phyloP scores from a whole-genome alignment of 2,888 invertebrate genomes.

The Sthenelais limicola region DNA sequence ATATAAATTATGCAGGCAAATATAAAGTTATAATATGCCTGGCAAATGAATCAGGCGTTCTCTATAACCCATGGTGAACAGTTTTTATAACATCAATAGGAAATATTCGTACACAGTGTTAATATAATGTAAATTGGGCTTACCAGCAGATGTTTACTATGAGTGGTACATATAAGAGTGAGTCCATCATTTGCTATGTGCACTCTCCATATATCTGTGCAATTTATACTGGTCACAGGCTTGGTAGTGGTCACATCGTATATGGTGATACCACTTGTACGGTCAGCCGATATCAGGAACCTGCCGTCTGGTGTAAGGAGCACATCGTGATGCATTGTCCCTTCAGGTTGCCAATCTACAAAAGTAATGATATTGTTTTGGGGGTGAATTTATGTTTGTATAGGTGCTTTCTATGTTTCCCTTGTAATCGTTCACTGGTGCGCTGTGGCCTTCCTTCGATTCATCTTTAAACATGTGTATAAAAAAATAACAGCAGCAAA shows the following conservation, averaged over 20 bases:
- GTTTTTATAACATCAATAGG: too few species aligned
- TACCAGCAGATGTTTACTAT: slow-evolving; percentile 20
- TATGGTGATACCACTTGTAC: neutral
- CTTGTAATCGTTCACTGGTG: too few species aligned
- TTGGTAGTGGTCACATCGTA: slow-evolving; percentile 2
- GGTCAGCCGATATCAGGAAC: slow-evolving; percentile 7
- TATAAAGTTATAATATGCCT: too few species aligned
- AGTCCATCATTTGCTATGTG: slow-evolving; percentile 4
- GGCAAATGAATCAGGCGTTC: too few species aligned
- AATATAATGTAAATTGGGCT: neutral
- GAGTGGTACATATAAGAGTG: slow-evolving; percentile 8
- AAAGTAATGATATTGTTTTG: neutral
- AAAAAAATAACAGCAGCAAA: too few species aligned
- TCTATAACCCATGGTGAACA: too few species aligned
- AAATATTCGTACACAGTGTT: too few species aligned
- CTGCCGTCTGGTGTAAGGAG: slow-evolving; percentile 14
- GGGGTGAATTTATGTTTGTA: too few species aligned
- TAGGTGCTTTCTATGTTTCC: too few species aligned
- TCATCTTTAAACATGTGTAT: too few species aligned
- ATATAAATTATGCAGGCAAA: too few species aligned
- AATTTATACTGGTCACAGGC: slow-evolving; percentile 1
- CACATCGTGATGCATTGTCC: slow-evolving; percentile 4
- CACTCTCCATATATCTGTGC: neutral
- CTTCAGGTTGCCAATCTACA: neutral
- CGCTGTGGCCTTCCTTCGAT: too few species aligned